Percentiles rank a stretch among this genome's conserved stretches.
These are phyloP conservation scores for Portunus trituberculatus DNA, from an alignment of 1,140 invertebrate genomes.

Conservation along the genomic window DNA sequence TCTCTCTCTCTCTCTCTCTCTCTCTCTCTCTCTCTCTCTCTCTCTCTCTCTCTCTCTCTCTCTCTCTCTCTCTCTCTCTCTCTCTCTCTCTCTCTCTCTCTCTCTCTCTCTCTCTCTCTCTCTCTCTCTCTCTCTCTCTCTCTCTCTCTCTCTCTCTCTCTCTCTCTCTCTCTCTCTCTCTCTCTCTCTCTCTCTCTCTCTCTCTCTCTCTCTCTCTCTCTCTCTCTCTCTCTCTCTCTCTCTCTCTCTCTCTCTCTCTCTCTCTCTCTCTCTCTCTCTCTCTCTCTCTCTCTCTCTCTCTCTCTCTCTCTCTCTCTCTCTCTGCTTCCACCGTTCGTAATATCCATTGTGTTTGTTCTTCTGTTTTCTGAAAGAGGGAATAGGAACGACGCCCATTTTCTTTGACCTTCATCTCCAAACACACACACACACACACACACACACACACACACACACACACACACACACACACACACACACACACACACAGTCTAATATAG, in stretches of 20 bases:
- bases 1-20: too few species aligned
- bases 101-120: too few species aligned
- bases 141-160: background rate
- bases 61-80: too few species aligned
- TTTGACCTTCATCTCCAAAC: background rate
- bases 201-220: background rate
- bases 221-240: background rate
- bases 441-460: constrained; percentile 20
- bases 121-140: background rate
- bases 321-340: background rate
- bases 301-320: constrained; percentile 15
- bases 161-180: background rate
- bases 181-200: background rate
- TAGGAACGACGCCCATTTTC: background rate
- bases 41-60: too few species aligned
- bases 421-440: constrained; percentile 20
- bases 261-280: constrained; percentile 11
- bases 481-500: background rate
- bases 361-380: background rate
- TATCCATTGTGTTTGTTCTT: background rate
- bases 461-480: constrained; percentile 20
- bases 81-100: too few species aligned
- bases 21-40: too few species aligned
- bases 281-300: constrained; percentile 11
- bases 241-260: constrained; percentile 1